These are phyloP conservation scores for Lethenteron reissneri DNA, from an alignment of 2,113 vertebrate species.

Conservation along the genomic window DNA sequence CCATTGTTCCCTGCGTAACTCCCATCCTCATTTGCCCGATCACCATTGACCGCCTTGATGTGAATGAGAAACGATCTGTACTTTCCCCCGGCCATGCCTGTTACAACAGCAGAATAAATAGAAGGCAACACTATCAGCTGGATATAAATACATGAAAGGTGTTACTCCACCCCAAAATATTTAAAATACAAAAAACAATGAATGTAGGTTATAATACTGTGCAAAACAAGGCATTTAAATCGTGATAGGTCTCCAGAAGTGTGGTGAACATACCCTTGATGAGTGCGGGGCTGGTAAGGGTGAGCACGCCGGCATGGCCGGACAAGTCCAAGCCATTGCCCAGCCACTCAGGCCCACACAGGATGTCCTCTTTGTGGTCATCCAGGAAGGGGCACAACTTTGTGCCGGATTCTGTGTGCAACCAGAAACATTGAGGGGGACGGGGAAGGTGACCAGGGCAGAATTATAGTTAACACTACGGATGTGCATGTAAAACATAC, in stretches of 20 bases:
- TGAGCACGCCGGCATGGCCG: constrained; percentile 88
- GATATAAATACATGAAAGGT: background rate
- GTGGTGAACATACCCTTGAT: constrained; percentile 49
- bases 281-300: constrained; percentile 84
- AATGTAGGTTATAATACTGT: background rate
- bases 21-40: constrained; percentile 50
- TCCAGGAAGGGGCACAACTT: constrained; percentile 75
- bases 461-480: no score
- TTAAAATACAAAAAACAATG: background rate
- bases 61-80: constrained; percentile 97
- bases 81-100: constrained; percentile 94
- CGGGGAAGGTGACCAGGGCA: no score
- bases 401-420: background rate
- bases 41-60: constrained; percentile 74
- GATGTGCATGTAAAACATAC: no score
- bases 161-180: background rate
- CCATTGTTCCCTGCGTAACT: constrained; percentile 22
- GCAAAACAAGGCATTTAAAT: background rate
- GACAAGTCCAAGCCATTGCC: constrained; percentile 90
- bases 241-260: background rate
- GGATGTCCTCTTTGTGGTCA: constrained; percentile 89
- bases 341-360: constrained; percentile 89
- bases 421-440: no score
- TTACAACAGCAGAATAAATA: constrained; percentile 7
- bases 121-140: background rate